Evolutionary conservation across 2,797 vertebrate genomes (phyloP), one percentile per base, ranked within the genome.

Genomic region (Perodicticus potto): DNA sequence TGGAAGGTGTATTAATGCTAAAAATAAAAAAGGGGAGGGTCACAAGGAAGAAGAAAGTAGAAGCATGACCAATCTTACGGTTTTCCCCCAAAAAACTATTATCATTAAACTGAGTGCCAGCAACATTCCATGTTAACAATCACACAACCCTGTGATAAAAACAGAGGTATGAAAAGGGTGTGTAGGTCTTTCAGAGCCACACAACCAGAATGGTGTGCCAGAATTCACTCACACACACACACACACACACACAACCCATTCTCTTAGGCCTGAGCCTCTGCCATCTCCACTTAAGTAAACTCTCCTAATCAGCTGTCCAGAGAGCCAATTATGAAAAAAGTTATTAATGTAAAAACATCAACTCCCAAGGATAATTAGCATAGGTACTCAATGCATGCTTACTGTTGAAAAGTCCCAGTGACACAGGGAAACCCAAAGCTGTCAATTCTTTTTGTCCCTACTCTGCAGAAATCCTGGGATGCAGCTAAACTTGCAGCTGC

Each of bases 181-280:
- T 25, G 16, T 0, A 0, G 1, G 7, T 34, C 53, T 70, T 45
- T 8, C 17, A 2, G 19, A 25, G 32, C 34, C 34, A 37, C 25
- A 55, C 32, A 14, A 4, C 61, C 2, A 1, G 27, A 55, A 7
- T 0, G 1, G 34, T 3, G 16, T 2, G 3, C 20, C 59, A 29
- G 27, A 40, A 77, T n/a, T n/a, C 3, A 49, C 13, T 14, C 9
- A 45, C 45, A 45, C 45, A 10, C 40, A 49, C 13, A 49, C 9
- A 45, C 45, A 45, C 45, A 10, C 40, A 4, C 45, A 12, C 45
- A 12, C 45, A 12, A 11, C 7, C 17, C 32, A 10, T 69, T 91
- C 22, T 45, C 20, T n/a, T 9, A 45, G 0, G 22, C 7, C 80
- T 3, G 2, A 45, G 19, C 13, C 92, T 55, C 10, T 40, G 3